Conservation (phyloP, 2,888 invertebrate genomes). For the Diogma glabrata region DNA sequence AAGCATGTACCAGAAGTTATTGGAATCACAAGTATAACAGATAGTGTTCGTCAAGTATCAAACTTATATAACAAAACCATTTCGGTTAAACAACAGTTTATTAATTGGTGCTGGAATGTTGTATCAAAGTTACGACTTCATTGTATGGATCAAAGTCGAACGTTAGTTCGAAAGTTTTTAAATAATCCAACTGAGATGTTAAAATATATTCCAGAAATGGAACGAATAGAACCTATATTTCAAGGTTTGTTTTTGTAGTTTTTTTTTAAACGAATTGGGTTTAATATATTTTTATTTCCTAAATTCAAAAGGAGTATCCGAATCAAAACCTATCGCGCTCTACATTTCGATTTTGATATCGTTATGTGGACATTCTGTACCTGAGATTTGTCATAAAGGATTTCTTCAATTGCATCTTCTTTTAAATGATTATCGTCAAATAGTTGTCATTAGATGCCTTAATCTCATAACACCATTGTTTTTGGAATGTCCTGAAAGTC, state of each 20-base stretch:
- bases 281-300: neutral
- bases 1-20: slow-evolving; percentile 43
- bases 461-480: slow-evolving; percentile 58
- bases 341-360: slow-evolving; percentile 58
- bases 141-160: slow-evolving; percentile 43
- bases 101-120: slow-evolving; percentile 63
- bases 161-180: slow-evolving; percentile 36
- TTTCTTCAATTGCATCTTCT: slow-evolving; percentile 45
- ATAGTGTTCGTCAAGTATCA: slow-evolving; percentile 46
- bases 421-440: slow-evolving; percentile 39
- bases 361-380: slow-evolving; percentile 60
- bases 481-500: slow-evolving; percentile 49
- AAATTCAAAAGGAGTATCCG: slow-evolving; percentile 41
- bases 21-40: slow-evolving; percentile 40
- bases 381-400: slow-evolving; percentile 52
- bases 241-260: slow-evolving; percentile 30
- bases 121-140: slow-evolving; percentile 51
- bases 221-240: slow-evolving; percentile 32
- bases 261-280: neutral
- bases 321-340: slow-evolving; percentile 55
- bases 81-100: slow-evolving; percentile 46
- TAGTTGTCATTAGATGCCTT: slow-evolving; percentile 46
- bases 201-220: slow-evolving; percentile 45
- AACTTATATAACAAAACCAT: slow-evolving; percentile 24
- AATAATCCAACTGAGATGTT: slow-evolving; percentile 41